Evolutionary conservation across 2,888 invertebrate species (phyloP), one percentile per base, ranked within the genome.

Genomic region (Amphipyra tragopoginis): DNA sequence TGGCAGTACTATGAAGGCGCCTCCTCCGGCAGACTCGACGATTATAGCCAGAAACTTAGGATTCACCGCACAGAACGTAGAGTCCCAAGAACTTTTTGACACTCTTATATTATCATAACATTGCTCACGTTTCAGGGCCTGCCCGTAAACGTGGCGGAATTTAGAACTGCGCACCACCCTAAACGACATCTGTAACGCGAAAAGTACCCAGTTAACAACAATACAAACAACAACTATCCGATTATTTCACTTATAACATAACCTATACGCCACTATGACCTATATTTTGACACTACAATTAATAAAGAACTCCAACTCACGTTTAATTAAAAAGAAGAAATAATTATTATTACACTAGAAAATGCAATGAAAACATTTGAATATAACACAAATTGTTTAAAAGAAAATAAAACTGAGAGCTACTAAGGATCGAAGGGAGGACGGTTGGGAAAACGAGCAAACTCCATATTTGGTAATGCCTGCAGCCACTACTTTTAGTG

Each of bases 21-120:
- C 99, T 80, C 99, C 99, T 65, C 99, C 99, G 60, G 98, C 99
- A 55, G 98, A 98, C 92, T 99, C 99, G 48, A 99, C 98, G 88
- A 99, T 99, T 86, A 99, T 98, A 77, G 99, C 99, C 89, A 99
- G 95, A 95, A 99, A 99, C 94, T 99, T 99, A 51, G 99, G 99
- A 95, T 99, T 99, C 84, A 99, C 99, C 79, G 99, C 98, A 96
- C 99, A 99, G 94, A 99, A 99, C 77, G 98, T 98, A 71, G 99
- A 98, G 92, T 99, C 99, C 98, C 99, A 99, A 55, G 99, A 99
- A 89, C 99, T 99, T 93, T 99, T 98, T 73, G 99, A 99, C 75
- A 99, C 99, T 90, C 98, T 96, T 86, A 99, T 97, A 93, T 99
- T 99, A 95, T 99, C 99, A 95, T 98, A 99, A 95, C 99, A 99